Conservation (phyloP, 2,113 vertebrate species). For the Cisticola juncidis region DNA sequence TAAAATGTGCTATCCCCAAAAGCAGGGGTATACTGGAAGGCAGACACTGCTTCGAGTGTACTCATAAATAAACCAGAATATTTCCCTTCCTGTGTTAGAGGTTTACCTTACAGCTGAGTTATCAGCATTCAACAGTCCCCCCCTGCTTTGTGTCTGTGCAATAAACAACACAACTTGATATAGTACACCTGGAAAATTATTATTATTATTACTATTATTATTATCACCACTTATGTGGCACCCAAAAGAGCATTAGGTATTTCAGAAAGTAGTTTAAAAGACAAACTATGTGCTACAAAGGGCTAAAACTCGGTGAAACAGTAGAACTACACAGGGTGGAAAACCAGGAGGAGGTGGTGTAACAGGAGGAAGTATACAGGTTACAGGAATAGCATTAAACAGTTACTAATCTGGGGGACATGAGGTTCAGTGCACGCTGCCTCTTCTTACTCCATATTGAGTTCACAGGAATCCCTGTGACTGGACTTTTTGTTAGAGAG, state of each 20-base stretch:
- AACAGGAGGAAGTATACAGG: neutral
- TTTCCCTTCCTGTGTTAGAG: neutral
- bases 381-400: conserved; percentile 8
- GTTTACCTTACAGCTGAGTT: conserved; percentile 3
- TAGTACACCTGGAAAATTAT: neutral
- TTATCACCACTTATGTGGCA: neutral
- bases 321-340: neutral
- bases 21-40: neutral
- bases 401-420: neutral
- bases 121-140: neutral
- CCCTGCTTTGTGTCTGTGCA: neutral
- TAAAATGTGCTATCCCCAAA: neutral
- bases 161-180: neutral
- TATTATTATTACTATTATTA: neutral
- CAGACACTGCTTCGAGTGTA: neutral
- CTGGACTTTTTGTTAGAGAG: neutral
- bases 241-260: neutral
- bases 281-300: neutral
- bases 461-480: neutral
- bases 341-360: neutral
- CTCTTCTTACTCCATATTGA: neutral
- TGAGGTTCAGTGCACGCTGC: neutral
- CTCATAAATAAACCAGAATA: conserved; percentile 6
- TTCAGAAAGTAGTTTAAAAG: conserved; percentile 21
- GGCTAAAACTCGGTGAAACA: neutral